Evolutionary conservation across 2,888 invertebrate genomes (phyloP).

Genomic region (Zaprionus obscuricornis): DNA sequence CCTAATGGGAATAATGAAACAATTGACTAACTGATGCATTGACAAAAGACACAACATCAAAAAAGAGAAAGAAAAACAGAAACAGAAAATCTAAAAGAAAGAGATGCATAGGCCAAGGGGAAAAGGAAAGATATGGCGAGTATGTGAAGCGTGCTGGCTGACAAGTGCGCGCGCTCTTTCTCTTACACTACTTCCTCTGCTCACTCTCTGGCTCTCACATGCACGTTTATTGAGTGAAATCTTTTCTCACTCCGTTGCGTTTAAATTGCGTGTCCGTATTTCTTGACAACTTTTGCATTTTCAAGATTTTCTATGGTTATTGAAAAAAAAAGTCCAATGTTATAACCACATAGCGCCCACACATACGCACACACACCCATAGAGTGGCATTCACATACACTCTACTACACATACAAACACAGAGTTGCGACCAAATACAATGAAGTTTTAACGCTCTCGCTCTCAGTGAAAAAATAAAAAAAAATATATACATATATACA

Average conservation of each 20-base stretch:
- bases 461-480: constrained; percentile 34
- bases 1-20: constrained; percentile 40
- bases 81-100: constrained; percentile 5
- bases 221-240: constrained; percentile 9
- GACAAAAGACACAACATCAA: constrained; percentile 33
- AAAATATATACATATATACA: constrained; percentile 35
- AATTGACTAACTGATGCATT: constrained; percentile 60
- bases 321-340: constrained; percentile 51
- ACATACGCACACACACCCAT: constrained; percentile 22
- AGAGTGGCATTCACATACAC: constrained; percentile 2
- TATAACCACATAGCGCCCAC: constrained; percentile 61
- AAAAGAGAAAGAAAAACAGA: constrained; percentile 12
- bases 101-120: too few relatives aligned
- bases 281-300: constrained; percentile 63
- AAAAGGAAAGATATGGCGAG: constrained; percentile 4
- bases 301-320: constrained; percentile 61
- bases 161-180: constrained; percentile 7
- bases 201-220: too few relatives aligned
- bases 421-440: too few relatives aligned
- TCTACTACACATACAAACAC: constrained; percentile 11
- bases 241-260: constrained; percentile 49
- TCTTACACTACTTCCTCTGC: too few relatives aligned
- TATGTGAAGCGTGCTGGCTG: constrained; percentile 1
- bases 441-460: constrained; percentile 52
- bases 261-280: constrained; percentile 53